Conservation (phyloP, 1,140 invertebrate species). For the Leptopilina clavipes region DNA sequence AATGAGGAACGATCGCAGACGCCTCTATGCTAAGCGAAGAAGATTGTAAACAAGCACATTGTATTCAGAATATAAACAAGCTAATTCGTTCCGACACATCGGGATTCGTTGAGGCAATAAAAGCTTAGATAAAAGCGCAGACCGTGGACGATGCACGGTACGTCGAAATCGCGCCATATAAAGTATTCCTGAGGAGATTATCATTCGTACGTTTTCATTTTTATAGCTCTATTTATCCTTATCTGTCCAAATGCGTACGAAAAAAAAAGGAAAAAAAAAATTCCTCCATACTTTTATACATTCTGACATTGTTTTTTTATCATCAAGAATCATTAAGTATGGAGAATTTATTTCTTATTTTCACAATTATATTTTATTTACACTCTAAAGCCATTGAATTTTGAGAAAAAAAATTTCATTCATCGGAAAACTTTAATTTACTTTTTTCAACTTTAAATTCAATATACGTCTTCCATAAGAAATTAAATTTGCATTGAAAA, state of each 20-base stretch:
- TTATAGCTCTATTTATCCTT: constrained; percentile 47
- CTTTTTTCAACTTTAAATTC: too few species aligned
- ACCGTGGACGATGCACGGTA: constrained; percentile 35
- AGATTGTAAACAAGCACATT: constrained; percentile 33
- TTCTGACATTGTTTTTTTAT: not conserved
- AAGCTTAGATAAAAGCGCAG: constrained; percentile 44
- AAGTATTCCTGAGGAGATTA: constrained; percentile 44
- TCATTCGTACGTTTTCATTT: constrained; percentile 42
- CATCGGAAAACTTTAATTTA: too few species aligned
- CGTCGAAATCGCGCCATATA: constrained; percentile 38
- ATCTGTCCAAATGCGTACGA: not conserved
- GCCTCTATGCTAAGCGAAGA: constrained; percentile 21
- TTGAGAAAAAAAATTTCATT: too few species aligned
- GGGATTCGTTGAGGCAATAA: constrained; percentile 48
- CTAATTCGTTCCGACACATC: constrained; percentile 33
- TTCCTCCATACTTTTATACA: not conserved
- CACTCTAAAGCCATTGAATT: too few species aligned
- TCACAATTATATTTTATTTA: too few species aligned
- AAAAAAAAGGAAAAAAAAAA: too few species aligned
- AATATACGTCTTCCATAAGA: too few species aligned
- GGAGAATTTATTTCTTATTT: too few species aligned
- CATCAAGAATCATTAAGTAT: not conserved
- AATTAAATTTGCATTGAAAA: not conserved
- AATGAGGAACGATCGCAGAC: constrained; percentile 3
- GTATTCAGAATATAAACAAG: constrained; percentile 34